These are phyloP conservation scores for Setophaga coronata DNA, from an alignment of 2,113 vertebrate genomes.

Conservation along the genomic window DNA sequence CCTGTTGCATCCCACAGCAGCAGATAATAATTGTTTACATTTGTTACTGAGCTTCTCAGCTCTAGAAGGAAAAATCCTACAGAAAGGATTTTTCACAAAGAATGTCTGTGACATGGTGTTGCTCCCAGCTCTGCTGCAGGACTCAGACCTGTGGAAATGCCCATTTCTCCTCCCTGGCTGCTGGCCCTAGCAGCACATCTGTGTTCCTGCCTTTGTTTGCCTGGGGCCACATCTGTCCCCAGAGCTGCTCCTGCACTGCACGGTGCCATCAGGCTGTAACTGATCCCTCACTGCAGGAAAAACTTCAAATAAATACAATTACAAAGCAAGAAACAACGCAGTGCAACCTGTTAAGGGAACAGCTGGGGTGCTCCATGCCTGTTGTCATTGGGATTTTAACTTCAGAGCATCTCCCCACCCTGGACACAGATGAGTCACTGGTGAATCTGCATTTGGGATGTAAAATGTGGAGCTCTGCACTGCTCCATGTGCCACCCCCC, in stretches of 20 bases:
- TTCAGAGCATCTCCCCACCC: not conserved
- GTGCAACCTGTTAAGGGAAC: not conserved
- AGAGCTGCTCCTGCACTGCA: fast-evolving
- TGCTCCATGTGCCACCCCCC: not conserved
- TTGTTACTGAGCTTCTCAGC: too few species aligned
- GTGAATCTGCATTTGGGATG: not conserved
- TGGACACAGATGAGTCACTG: not conserved
- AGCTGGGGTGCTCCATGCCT: not conserved
- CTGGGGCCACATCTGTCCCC: not conserved
- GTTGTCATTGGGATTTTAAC: not conserved
- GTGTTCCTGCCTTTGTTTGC: not conserved
- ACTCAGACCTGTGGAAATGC: not conserved
- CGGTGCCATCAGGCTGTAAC: not conserved
- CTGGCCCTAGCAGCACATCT: not conserved
- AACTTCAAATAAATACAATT: not conserved
- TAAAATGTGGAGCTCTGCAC: not conserved
- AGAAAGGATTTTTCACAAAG: too few species aligned
- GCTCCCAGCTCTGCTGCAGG: fast-evolving
- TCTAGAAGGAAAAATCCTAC: too few species aligned
- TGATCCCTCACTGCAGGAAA: not conserved
- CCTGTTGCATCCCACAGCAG: too few species aligned
- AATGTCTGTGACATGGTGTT: not conserved
- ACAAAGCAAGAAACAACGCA: not conserved
- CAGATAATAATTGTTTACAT: too few species aligned
- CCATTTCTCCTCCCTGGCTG: not conserved